These are phyloP conservation scores for Nesidiocoris tenuis DNA, from an alignment of 2,888 invertebrate species.

Conservation along the genomic window DNA sequence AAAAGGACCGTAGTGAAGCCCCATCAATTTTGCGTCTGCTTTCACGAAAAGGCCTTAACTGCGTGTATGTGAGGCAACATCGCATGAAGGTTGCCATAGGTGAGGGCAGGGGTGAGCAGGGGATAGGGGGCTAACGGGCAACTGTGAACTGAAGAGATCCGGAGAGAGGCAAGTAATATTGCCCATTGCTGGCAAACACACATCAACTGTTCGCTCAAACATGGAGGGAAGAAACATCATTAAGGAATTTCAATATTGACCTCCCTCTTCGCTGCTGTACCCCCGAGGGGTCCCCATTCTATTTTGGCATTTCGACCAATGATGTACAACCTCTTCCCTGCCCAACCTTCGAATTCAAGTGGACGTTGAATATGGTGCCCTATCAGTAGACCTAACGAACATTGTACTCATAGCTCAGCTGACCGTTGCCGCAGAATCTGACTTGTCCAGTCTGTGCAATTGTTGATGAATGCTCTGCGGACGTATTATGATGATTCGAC, in stretches of 20 bases:
- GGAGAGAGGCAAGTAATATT: conserved; percentile 40
- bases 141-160: conserved; percentile 7
- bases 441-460: too few species aligned
- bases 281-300: neutral
- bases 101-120: neutral
- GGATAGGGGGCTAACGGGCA: neutral
- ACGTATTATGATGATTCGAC: too few species aligned
- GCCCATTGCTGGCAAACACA: conserved; percentile 41
- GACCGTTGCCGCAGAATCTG: too few species aligned
- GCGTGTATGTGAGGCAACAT: neutral
- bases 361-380: too few species aligned
- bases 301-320: neutral
- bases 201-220: conserved; percentile 40
- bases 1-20: conserved; percentile 13
- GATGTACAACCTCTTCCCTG: neutral
- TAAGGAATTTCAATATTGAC: conserved; percentile 46
- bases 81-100: neutral
- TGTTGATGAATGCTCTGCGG: too few species aligned
- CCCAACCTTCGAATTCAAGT: neutral
- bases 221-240: conserved; percentile 44
- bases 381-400: too few species aligned
- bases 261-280: conserved; percentile 23
- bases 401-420: too few species aligned
- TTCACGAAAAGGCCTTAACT: conserved; percentile 22
- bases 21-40: conserved; percentile 20